Conservation (phyloP, 2,888 invertebrate species). For the Ypsolopha sequella region DNA sequence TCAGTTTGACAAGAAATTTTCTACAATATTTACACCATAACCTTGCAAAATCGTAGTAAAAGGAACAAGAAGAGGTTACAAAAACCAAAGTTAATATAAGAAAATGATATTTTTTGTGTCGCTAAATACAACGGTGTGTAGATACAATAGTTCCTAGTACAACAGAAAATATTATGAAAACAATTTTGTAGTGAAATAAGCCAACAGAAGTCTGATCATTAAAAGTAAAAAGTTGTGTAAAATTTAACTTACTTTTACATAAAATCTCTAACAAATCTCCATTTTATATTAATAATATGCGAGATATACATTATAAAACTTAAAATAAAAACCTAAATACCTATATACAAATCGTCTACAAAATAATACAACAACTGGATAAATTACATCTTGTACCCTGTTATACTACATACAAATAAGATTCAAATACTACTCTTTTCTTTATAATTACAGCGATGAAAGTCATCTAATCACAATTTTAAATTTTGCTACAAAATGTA, state of each 20-base stretch:
- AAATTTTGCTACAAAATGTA: not conserved
- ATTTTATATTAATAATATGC: slow-evolving; percentile 13
- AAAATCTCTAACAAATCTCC: slow-evolving; percentile 36
- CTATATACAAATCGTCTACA: slow-evolving; percentile 46
- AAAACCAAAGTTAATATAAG: too few relatives aligned
- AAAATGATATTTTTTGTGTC: too few relatives aligned
- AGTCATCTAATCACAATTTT: slow-evolving; percentile 4
- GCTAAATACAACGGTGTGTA: too few relatives aligned
- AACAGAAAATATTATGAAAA: not conserved
- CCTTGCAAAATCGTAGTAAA: too few relatives aligned
- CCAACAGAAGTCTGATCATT: not conserved
- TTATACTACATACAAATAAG: slow-evolving; percentile 16
- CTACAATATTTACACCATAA: too few relatives aligned
- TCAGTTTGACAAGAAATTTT: too few relatives aligned
- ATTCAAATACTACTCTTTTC: not conserved
- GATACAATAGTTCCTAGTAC: not conserved
- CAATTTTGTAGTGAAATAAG: not conserved
- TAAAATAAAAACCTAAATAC: slow-evolving; percentile 18
- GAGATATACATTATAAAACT: slow-evolving; percentile 11
- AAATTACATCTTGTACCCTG: slow-evolving; percentile 19
- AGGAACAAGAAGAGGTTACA: too few relatives aligned
- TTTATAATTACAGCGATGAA: slow-evolving; percentile 2
- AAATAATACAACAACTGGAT: slow-evolving; percentile 35
- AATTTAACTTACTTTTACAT: slow-evolving; percentile 6
- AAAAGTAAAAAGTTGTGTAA: slow-evolving; percentile 6